phyloP scores from a whole-genome alignment of 2,888 invertebrate genomes.

The Synergus japonicus region DNA sequence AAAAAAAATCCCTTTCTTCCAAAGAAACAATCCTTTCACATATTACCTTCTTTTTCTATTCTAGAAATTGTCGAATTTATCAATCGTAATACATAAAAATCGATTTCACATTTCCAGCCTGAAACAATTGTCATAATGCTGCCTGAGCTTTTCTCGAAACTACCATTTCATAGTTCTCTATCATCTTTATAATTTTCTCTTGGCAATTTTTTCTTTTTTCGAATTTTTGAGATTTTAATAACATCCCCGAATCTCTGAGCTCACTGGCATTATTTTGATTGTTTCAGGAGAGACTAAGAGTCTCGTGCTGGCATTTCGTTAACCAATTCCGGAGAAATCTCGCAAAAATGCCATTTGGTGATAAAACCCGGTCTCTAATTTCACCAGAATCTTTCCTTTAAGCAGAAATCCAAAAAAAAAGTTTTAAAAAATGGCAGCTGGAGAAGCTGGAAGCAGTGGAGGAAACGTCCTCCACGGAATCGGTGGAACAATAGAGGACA shows the following conservation, averaged over 20 bases:
- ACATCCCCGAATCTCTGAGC: slow-evolving; percentile 60
- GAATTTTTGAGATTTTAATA: neutral
- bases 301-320: slow-evolving; percentile 59
- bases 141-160: slow-evolving; percentile 73
- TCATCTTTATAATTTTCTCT: slow-evolving; percentile 45
- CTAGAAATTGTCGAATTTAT: neutral
- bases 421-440: slow-evolving; percentile 22
- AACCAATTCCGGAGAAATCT: slow-evolving; percentile 12
- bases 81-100: slow-evolving; percentile 43
- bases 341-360: slow-evolving; percentile 20
- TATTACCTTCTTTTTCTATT: neutral
- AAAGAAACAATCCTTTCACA: neutral
- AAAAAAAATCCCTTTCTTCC: neutral
- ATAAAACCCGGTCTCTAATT: neutral
- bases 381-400: neutral
- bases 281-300: slow-evolving; percentile 80
- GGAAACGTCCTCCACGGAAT: slow-evolving; percentile 81
- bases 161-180: slow-evolving; percentile 53
- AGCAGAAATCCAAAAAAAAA: neutral
- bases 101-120: slow-evolving; percentile 69
- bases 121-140: slow-evolving; percentile 77
- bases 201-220: neutral
- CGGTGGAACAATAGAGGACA: slow-evolving; percentile 83
- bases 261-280: slow-evolving; percentile 78
- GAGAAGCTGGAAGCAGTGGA: slow-evolving; percentile 55